These are phyloP conservation scores for Xylota sylvarum DNA, from an alignment of 2,888 invertebrate genomes.

Conservation along the genomic window DNA sequence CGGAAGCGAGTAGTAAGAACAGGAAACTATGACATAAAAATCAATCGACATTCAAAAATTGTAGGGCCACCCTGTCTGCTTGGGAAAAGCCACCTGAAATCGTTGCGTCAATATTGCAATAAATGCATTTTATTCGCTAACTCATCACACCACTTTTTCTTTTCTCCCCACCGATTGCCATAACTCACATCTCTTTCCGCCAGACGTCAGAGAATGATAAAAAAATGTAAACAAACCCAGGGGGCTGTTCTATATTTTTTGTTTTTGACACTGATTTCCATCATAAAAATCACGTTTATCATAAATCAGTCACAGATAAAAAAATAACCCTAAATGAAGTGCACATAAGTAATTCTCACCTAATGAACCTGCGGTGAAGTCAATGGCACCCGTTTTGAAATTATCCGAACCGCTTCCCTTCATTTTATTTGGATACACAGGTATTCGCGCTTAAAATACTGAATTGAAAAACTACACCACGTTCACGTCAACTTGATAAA, in stretches of 20 bases:
- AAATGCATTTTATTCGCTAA: not conserved
- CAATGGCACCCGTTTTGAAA: slow-evolving; percentile 87
- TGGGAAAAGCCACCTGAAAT: not conserved
- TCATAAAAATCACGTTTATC: not conserved
- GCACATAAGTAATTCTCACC: slow-evolving; percentile 86
- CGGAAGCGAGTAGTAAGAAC: not conserved
- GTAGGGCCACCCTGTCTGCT: not conserved
- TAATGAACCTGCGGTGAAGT: slow-evolving; percentile 92
- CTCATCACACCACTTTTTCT: not conserved
- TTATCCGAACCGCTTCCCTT: slow-evolving; percentile 43
- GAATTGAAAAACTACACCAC: not conserved
- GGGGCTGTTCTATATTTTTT: not conserved
- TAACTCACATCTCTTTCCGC: not conserved
- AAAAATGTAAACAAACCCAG: slow-evolving; percentile 44
- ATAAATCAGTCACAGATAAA: not conserved
- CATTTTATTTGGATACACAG: slow-evolving; percentile 62
- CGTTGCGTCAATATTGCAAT: not conserved
- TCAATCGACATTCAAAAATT: too few relatives aligned
- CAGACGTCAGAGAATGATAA: slow-evolving; percentile 20
- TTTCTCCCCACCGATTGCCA: not conserved
- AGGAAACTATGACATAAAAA: not conserved
- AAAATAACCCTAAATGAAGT: not conserved
- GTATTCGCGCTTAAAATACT: slow-evolving; percentile 30
- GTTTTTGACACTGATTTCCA: not conserved
- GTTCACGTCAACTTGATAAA: slow-evolving; percentile 9